These are phyloP conservation scores for Cottus gobio DNA, from an alignment of 2,113 vertebrate genomes.

Conservation along the genomic window DNA sequence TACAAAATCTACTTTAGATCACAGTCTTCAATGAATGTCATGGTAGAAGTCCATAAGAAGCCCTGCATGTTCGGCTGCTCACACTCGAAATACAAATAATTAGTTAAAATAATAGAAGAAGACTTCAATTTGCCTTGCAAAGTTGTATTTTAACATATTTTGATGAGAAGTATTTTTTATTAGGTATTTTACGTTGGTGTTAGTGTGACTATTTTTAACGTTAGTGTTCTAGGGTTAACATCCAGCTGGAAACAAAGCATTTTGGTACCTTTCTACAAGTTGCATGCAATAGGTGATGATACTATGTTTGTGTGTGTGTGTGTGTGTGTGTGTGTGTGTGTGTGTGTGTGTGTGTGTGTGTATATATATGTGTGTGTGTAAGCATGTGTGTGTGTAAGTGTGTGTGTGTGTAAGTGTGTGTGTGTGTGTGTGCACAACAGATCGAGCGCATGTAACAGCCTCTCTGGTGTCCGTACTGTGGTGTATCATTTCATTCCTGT, in stretches of 20 bases:
- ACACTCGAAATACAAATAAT: too few relatives aligned
- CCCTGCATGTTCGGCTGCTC: neutral
- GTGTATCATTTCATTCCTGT: slow-evolving; percentile 2
- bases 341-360: neutral
- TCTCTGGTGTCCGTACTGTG: neutral
- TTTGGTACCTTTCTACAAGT: too few relatives aligned
- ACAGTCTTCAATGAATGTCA: neutral
- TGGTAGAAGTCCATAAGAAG: neutral
- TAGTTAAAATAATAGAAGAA: too few relatives aligned
- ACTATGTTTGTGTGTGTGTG: too few relatives aligned
- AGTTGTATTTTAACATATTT: too few relatives aligned
- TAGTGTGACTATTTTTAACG: too few relatives aligned
- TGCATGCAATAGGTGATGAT: too few relatives aligned
- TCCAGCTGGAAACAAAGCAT: too few relatives aligned
- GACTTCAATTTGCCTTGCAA: too few relatives aligned
- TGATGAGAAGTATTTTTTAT: too few relatives aligned
- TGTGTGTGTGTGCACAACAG: neutral
- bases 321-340: neutral
- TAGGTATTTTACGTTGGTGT: too few relatives aligned
- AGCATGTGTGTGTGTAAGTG: slow-evolving; percentile 3
- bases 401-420: neutral
- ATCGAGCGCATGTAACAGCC: neutral
- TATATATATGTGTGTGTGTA: neutral
- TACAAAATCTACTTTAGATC: neutral
- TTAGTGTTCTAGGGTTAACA: too few relatives aligned